Percentiles rank a stretch among this genome's conserved stretches.
Conservation (phyloP, 2,888 invertebrate species). For the Oligia fasciuncula region DNA sequence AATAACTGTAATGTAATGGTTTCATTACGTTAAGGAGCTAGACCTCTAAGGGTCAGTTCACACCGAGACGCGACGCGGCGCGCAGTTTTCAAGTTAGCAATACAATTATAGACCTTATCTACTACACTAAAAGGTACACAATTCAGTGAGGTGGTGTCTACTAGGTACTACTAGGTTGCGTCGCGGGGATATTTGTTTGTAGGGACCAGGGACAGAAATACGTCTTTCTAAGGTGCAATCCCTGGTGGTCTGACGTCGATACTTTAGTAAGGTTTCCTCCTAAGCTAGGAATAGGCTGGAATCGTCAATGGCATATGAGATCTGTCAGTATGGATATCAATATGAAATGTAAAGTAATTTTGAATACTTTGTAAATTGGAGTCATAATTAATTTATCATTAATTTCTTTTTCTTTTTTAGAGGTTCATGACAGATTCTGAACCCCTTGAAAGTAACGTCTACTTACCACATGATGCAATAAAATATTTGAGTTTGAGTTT, state of each 20-base stretch:
- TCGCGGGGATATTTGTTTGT: slow-evolving; percentile 29
- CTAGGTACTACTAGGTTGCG: too few relatives aligned
- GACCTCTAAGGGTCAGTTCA: slow-evolving; percentile 20
- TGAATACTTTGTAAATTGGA: neutral
- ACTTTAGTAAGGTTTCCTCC: slow-evolving; percentile 5
- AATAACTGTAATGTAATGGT: slow-evolving; percentile 5
- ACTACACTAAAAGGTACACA: too few relatives aligned
- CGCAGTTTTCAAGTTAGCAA: too few relatives aligned
- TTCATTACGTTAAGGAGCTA: slow-evolving; percentile 14
- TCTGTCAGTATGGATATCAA: neutral
- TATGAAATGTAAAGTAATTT: neutral
- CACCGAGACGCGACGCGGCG: too few relatives aligned
- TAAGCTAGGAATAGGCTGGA: neutral
- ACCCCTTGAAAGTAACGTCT: neutral
- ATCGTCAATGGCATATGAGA: neutral
- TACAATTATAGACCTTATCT: too few relatives aligned
- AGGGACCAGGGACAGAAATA: slow-evolving; percentile 19
- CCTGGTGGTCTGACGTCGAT: slow-evolving; percentile 36
- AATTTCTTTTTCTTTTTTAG: too few relatives aligned
- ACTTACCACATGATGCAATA: too few relatives aligned
- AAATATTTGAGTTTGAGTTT: neutral
- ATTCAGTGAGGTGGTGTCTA: too few relatives aligned
- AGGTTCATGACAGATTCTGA: too few relatives aligned
- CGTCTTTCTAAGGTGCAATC: slow-evolving; percentile 41
- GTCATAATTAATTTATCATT: neutral